Conservation (phyloP, 1,140 invertebrate genomes). For the Asbolus verrucosus region DNA sequence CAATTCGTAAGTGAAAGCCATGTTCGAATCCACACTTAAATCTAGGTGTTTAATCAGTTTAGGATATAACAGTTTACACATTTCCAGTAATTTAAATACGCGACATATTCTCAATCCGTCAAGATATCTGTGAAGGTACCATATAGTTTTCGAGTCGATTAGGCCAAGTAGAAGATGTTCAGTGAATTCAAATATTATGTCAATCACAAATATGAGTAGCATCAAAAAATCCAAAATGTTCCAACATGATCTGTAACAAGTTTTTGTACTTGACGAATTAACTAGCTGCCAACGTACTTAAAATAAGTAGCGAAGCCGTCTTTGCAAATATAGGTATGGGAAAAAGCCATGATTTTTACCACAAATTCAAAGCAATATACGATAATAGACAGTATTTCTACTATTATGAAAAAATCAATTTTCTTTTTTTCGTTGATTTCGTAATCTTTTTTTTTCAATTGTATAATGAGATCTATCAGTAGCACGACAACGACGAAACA, state of each 20-base stretch:
- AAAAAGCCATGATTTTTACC: constrained; percentile 25
- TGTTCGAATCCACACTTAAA: background rate
- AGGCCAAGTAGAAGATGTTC: no score
- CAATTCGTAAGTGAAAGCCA: constrained; percentile 52
- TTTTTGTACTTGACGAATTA: no score
- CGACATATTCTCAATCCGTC: background rate
- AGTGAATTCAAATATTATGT: background rate
- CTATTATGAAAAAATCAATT: background rate
- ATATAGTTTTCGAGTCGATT: no score
- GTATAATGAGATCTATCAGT: background rate
- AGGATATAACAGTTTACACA: constrained; percentile 26
- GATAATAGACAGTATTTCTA: background rate
- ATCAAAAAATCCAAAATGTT: constrained; percentile 12
- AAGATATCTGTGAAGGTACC: no score
- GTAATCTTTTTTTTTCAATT: no score
- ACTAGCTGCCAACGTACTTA: no score
- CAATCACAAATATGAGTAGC: background rate
- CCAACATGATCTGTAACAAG: background rate
- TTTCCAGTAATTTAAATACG: background rate
- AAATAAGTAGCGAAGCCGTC: constrained; percentile 25
- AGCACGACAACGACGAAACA: background rate
- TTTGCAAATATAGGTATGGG: constrained; percentile 13
- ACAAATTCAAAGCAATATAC: constrained; percentile 11
- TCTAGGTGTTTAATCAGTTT: constrained; percentile 9
- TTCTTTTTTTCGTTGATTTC: background rate